phyloP scores from a whole-genome alignment of 2,797 vertebrate species.

The Paramormyrops hopkinsi region DNA sequence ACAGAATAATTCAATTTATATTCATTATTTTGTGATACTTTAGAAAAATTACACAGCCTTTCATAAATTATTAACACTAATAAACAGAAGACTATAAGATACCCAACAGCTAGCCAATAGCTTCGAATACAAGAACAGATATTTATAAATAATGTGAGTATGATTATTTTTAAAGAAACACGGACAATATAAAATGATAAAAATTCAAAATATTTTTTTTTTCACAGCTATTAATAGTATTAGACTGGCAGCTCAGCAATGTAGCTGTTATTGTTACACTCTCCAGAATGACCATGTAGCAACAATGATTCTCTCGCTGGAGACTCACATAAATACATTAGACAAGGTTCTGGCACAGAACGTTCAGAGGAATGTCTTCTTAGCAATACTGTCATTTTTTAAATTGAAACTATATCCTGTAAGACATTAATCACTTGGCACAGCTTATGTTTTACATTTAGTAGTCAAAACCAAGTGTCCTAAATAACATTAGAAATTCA shows the following conservation, averaged over 20 bases:
- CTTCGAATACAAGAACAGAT: not conserved
- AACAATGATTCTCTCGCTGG: slow-evolving; percentile 17
- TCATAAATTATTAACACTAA: not conserved
- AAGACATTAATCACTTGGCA: not conserved
- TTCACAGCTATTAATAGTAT: not conserved
- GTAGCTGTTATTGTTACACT: not conserved
- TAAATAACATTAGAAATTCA: not conserved
- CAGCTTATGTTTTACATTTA: not conserved
- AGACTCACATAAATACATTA: slow-evolving; percentile 2
- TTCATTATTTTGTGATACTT: not conserved
- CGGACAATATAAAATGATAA: not conserved
- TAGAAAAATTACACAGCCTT: not conserved
- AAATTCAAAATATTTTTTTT: not conserved
- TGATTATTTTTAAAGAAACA: not conserved
- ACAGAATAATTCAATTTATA: not conserved
- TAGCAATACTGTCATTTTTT: not conserved
- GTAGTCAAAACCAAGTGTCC: not conserved
- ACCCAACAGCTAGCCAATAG: not conserved
- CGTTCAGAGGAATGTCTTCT: not conserved
- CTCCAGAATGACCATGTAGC: not conserved
- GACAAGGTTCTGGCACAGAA: not conserved
- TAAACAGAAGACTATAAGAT: not conserved
- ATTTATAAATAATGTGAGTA: not conserved
- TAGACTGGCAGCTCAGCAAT: not conserved
- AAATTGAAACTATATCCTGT: not conserved